Evolutionary conservation across 1,140 invertebrate genomes (phyloP), one percentile per base, ranked within the genome.

Genomic region (Ostrea edulis): DNA sequence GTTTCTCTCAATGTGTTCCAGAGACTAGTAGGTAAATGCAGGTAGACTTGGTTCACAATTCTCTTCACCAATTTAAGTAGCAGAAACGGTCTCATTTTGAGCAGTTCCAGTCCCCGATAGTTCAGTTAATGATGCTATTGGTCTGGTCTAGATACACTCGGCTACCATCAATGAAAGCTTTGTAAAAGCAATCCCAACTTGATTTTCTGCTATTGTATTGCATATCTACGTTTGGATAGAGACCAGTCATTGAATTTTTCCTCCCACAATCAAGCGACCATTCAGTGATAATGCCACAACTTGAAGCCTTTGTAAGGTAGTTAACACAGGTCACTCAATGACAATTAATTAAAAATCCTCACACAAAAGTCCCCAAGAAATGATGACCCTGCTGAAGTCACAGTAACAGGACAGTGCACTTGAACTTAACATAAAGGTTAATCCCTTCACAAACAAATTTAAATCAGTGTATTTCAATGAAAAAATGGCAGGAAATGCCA

Each of bases 211-310:
- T 77, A 77, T 29, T 17, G 29, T 77, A 35, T 77, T 77, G 25
- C 68, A 77, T 77, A 77, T 77, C 68, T 35, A 77, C 11, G 25
- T 77, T 35, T 35, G 29, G 68, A 77, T 35, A 29, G 68, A 77
- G 25, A 77, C 68, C 12, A 25, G 29, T 14, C 14, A 77, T 77
- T 77, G 29, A 25, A 77, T 29, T 77, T 77, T 25, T 35, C 29
- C 11, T 14, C 68, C 68, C 25, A 77, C 68, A 77, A 77, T 77
- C 68, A 77, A 77, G 68, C 29, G 25, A 35, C 68, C 29, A 77
- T 77, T 77, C 68, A 77, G 68, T 25, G 68, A 12, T 29, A 29
- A 22, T 77, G 25, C 35, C 25, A 77, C 29, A 77, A 62, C 14
- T 62, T 1, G 0, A 62, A n/a, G 22, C 25, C 29, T 71, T 71